These are phyloP conservation scores for Contarinia nasturtii DNA, from an alignment of 1,140 invertebrate species.

Conservation along the genomic window DNA sequence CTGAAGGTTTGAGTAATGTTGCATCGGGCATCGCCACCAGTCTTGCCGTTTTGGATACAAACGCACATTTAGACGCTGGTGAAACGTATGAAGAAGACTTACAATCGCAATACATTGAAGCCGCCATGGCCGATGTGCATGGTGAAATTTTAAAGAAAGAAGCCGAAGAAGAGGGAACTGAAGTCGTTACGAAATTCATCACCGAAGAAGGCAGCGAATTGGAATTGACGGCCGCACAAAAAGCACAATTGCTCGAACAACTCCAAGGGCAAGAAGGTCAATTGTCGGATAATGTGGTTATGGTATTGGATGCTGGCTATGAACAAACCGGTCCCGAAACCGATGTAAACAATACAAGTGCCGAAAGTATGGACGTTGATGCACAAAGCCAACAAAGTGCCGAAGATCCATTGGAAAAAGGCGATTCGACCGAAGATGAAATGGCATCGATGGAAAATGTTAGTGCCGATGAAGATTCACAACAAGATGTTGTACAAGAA, in stretches of 20 bases:
- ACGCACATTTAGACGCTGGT: conserved; percentile 24
- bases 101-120: conserved; percentile 6
- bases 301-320: conserved; percentile 18
- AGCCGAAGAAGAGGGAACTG: conserved; percentile 6
- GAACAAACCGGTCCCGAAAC: conserved; percentile 7
- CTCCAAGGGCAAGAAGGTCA: conserved; percentile 19
- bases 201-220: conserved; percentile 20
- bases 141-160: conserved; percentile 3
- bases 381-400: background rate
- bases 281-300: conserved; percentile 11
- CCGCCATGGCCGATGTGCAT: conserved; percentile 6
- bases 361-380: background rate
- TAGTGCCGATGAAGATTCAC: background rate
- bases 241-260: conserved; percentile 17
- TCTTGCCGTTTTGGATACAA: conserved; percentile 32
- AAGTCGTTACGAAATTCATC: conserved; percentile 14
- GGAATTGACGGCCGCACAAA: conserved; percentile 19
- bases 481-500: background rate
- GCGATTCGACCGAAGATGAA: background rate
- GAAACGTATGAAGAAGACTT: background rate
- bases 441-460: background rate
- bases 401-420: background rate
- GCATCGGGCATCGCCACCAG: conserved; percentile 34
- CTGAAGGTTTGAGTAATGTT: conserved; percentile 31
- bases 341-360: background rate